These are phyloP conservation scores for Nephila pilipes DNA, from an alignment of 1,140 invertebrate genomes.

Conservation along the genomic window DNA sequence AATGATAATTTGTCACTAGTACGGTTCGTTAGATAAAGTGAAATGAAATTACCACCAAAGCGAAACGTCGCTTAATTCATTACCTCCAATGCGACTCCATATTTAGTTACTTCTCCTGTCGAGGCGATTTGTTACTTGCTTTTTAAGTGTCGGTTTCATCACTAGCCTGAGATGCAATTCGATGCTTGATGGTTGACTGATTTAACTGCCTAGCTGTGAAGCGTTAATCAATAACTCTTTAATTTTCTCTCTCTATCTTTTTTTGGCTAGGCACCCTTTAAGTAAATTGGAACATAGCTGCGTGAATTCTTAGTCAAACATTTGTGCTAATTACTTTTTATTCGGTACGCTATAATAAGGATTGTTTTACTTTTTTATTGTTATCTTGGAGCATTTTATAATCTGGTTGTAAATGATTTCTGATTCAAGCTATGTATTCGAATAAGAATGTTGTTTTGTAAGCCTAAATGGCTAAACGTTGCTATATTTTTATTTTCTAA, in stretches of 20 bases:
- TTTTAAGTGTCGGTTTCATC: constrained; percentile 27
- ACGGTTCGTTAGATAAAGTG: constrained; percentile 9
- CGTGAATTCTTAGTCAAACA: background rate
- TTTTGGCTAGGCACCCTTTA: background rate
- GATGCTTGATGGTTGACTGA: constrained; percentile 6
- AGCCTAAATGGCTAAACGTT: too few species aligned
- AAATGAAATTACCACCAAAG: constrained; percentile 24
- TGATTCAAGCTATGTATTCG: too few species aligned
- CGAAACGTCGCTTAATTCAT: constrained; percentile 12
- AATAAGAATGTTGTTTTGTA: too few species aligned
- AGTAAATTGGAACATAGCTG: background rate
- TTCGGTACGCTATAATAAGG: background rate
- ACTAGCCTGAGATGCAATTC: background rate
- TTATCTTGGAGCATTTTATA: too few species aligned
- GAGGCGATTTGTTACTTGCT: background rate
- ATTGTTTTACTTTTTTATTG: too few species aligned
- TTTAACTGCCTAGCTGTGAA: constrained; percentile 3
- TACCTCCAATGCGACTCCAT: constrained; percentile 14
- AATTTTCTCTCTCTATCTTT: background rate
- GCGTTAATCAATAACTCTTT: constrained; percentile 14
- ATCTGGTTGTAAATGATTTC: too few species aligned
- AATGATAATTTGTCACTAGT: background rate
- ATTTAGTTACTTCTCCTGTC: constrained; percentile 10
- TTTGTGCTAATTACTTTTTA: background rate
- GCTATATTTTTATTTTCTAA: too few species aligned